phyloP scores from a whole-genome alignment of 2,113 vertebrate species.

The Coptodon bakossiorum region DNA sequence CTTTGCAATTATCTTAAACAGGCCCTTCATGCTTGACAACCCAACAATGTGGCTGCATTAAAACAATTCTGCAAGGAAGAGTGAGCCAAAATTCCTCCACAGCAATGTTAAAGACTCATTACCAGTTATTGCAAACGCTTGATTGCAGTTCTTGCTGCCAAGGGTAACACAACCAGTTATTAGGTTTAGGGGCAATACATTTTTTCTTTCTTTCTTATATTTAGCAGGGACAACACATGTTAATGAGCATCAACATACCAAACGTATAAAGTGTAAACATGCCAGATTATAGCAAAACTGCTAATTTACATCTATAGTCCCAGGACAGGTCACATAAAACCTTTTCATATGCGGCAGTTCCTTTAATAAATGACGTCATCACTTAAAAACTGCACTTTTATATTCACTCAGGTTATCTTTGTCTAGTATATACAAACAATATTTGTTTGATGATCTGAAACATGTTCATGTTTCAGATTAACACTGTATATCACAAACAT shows the following conservation, averaged over 20 bases:
- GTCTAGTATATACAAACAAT: not conserved
- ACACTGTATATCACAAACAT: not conserved
- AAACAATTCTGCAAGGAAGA: not conserved
- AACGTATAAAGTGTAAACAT: not conserved
- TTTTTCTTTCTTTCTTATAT: not conserved
- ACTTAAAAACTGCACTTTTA: not conserved
- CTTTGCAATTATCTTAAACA: not conserved
- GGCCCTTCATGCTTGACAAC: not conserved
- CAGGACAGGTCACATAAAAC: not conserved
- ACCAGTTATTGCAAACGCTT: not conserved
- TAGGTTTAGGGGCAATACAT: not conserved
- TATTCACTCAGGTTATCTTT: not conserved
- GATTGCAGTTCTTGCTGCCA: not conserved
- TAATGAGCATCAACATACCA: not conserved
- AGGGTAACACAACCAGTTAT: not conserved
- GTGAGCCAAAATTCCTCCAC: not conserved
- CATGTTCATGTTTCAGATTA: not conserved
- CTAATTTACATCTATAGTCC: not conserved
- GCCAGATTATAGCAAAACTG: not conserved
- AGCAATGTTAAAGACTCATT: not conserved
- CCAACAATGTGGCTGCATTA: not conserved
- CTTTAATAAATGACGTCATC: not conserved
- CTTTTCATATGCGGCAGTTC: not conserved
- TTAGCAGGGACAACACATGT: not conserved
- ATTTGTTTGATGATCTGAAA: not conserved